Evolutionary conservation across 2,888 invertebrate genomes (phyloP).

Genomic region (Elysia crispata): DNA sequence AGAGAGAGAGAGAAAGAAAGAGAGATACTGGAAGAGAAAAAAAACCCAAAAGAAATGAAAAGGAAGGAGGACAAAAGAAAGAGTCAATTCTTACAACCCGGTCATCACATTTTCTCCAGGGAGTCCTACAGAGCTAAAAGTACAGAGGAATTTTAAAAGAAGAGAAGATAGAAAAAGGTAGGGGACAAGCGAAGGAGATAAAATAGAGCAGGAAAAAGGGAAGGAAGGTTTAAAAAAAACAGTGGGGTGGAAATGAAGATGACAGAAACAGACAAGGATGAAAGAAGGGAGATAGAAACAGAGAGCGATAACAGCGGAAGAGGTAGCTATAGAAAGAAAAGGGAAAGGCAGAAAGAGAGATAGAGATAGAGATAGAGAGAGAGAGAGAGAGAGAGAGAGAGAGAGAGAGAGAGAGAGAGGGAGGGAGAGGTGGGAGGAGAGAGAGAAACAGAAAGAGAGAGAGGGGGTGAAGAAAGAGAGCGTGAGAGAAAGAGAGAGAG

Average conservation of each 20-base stretch:
- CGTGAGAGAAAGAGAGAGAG: not conserved
- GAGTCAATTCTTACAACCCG: too few species aligned
- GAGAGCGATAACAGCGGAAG: not conserved
- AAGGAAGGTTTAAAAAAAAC: not conserved
- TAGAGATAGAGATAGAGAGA: conserved; percentile 10
- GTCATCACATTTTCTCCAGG: too few species aligned
- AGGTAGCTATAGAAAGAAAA: not conserved
- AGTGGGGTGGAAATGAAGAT: too few species aligned
- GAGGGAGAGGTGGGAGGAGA: not conserved
- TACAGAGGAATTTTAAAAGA: too few species aligned
- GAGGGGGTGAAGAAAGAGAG: not conserved
- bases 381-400: conserved; percentile 24
- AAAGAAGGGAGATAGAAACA: not conserved
- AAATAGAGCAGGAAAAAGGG: not conserved
- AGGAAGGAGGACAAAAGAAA: conserved; percentile 10
- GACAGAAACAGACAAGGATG: not conserved
- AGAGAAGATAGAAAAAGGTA: not conserved
- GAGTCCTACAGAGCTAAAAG: too few species aligned
- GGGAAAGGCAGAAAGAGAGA: not conserved
- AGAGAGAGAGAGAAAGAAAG: not conserved
- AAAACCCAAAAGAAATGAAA: not conserved
- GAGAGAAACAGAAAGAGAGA: conserved; percentile 2
- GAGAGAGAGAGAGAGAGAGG: not conserved
- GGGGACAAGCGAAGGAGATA: not conserved
- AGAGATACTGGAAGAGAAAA: not conserved